Base-by-base conservation (phyloP, 2,113 vertebrate genomes). In the Grantiella picta region DNA sequence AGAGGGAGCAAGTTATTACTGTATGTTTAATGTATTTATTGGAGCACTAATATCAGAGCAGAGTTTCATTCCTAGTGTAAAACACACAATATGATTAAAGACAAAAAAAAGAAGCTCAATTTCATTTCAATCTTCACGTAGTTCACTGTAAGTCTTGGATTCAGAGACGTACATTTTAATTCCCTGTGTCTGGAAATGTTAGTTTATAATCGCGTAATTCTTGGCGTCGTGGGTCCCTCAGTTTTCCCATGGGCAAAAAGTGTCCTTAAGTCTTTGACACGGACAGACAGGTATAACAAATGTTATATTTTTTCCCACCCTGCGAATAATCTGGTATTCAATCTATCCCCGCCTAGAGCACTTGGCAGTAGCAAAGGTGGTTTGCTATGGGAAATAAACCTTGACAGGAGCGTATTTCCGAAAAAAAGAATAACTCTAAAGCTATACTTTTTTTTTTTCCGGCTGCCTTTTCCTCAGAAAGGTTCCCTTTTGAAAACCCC, bases 301-400 rank as follows among this genome's bases (percentile, higher is more conserved):
- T 29, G 82, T 91, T 60, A 54, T 87, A 66, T 61, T 96, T 94
- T 93, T 70, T 71, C 86, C 78, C 92, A 91, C 69, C 70, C 56
- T 42, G 56, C 40, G 52, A 95, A 96, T 95, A 95, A 96, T 89
- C 82, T 80, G 47, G 56, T 80, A 75, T 96, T 96, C 95, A 96
- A 97, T 95, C 87, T 96, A 69, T 86, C 83, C 68, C 45, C 19
- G 33, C 76, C 91, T 97, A 72, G 76, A 96, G 96, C 90, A 94
- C 95, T 92, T 97, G 97, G 95, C 96, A 97, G 86, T 92, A 54
- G 92, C 84, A 92, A 95, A 96, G 89, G 90, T 96, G 92, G 95
- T 97, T 97, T 97, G 97, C 97, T 95, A 95, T 59, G 95, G 97
- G 97, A 98, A 98, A 98, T 98, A 98, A 98, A 97, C 93, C 86